A percentile compares a stretch with the other conserved stretches of the same genome.
Conservation (phyloP, 2,797 vertebrate genomes). For the Poeciliopsis gracilis region DNA sequence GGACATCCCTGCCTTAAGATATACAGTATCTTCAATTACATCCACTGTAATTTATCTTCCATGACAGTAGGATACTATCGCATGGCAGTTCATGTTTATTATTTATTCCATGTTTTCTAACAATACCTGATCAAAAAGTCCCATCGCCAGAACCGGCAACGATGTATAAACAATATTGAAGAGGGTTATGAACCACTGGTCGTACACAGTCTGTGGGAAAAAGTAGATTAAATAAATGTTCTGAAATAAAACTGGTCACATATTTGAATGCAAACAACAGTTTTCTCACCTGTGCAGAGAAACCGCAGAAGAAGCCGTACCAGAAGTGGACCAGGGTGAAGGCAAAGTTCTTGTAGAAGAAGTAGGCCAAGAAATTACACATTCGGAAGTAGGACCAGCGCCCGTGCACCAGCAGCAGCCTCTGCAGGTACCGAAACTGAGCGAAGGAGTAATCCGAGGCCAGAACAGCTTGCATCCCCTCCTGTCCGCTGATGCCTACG, state of each 20-base stretch:
- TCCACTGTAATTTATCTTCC: not conserved
- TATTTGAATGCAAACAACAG: not conserved
- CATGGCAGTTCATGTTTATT: not conserved
- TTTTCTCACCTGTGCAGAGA: conserved; percentile 83
- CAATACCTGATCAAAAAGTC: conserved; percentile 88
- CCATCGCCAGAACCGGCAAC: conserved; percentile 87
- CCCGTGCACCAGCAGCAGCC: conserved; percentile 84
- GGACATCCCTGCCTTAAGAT: not conserved
- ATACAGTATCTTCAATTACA: not conserved
- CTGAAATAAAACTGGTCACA: not conserved
- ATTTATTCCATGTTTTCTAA: not conserved
- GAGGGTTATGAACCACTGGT: conserved; percentile 90
- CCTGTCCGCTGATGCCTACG: conserved; percentile 86
- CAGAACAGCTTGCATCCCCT: conserved; percentile 86
- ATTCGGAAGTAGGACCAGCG: conserved; percentile 87
- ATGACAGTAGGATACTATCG: not conserved
- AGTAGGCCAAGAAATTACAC: conserved; percentile 88
- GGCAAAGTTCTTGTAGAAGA: conserved; percentile 89
- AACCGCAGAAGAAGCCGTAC: conserved; percentile 89
- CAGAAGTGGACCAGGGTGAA: conserved; percentile 88
- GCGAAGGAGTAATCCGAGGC: conserved; percentile 87
- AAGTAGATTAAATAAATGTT: not conserved
- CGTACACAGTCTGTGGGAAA: conserved; percentile 85
- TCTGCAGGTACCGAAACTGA: conserved; percentile 84
- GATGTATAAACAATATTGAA: conserved; percentile 90